Conservation (phyloP, 2,113 vertebrate species). For the Dascyllus trimaculatus region DNA sequence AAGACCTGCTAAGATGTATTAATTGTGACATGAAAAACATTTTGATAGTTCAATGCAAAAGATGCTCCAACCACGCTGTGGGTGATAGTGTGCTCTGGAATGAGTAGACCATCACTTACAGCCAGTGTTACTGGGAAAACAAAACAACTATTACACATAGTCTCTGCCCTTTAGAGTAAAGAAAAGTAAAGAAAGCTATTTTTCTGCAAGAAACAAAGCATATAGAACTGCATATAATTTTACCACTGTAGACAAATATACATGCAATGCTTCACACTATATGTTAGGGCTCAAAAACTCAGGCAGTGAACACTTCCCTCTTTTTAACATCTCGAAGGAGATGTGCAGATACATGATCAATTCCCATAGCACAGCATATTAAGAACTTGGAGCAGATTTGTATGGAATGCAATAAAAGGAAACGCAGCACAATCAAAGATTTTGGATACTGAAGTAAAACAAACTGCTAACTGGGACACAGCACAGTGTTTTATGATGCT, state of each 20-base stretch:
- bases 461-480: neutral
- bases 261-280: neutral
- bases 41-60: neutral
- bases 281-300: neutral
- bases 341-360: neutral
- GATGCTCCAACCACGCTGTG: neutral
- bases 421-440: too few relatives aligned
- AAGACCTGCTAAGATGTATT: constrained; percentile 3
- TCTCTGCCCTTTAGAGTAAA: too few relatives aligned
- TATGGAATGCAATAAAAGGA: neutral
- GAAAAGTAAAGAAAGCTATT: too few relatives aligned
- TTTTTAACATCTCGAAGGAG: neutral
- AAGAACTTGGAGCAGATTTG: neutral
- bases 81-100: neutral
- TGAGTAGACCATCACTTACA: neutral
- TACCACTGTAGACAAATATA: neutral
- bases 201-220: too few relatives aligned
- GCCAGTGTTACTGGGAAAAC: neutral
- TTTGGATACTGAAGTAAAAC: neutral
- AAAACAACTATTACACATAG: too few relatives aligned
- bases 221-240: neutral
- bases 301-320: neutral
- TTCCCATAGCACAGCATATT: neutral
- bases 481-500: constrained; percentile 4
- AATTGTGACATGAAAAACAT: constrained; percentile 3